Base-by-base conservation (phyloP, 1,140 invertebrate genomes). In the Coboldia fuscipes region DNA sequence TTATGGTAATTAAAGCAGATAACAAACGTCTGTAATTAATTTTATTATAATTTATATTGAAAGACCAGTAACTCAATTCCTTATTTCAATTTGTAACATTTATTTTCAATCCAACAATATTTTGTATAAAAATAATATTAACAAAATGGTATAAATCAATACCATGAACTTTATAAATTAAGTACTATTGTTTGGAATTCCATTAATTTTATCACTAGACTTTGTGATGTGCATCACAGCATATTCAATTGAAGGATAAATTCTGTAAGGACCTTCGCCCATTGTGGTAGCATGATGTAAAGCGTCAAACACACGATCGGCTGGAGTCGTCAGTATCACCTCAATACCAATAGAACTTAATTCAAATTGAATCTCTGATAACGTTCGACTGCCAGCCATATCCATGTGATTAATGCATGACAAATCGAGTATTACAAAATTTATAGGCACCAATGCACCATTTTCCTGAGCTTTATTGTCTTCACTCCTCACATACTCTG, bases 301-400 rank as follows among this genome's bases (percentile, higher is more conserved):
- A 9, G 50, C 46, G 21, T 54, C 52, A 36, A 52, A 52, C 2
- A 54, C 51, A 5, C 51, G 42, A 44, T 54, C 52, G 18, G 46
- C 39, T 10, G 52, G 51, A 22, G 39, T 44, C 15, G 50, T 43
- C 21, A 54, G 38, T 17, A 44, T 42, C 3, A 54, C 21, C 5
- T 45, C 44, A 18, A 46, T 44, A 27, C 41, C 40, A 2, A 46
- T 35, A 3, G 40, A 23, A 29, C 41, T 43, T 13, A 52, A 33
- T 18, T 54, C 51, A 20, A 48, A 54, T 37, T 42, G 46, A 8
- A 54, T 32, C 33, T 54, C 52, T 9, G 34, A 47, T 3, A 54
- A 34, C 0, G 42, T 44, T 4, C 39, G 39, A 35, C 49, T 49
- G 4, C 48, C 52, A 9, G 51, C 50, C 20, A 54, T 44, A 37